Evolutionary conservation across 2,888 invertebrate species (phyloP).

Genomic region (Thera britannica): DNA sequence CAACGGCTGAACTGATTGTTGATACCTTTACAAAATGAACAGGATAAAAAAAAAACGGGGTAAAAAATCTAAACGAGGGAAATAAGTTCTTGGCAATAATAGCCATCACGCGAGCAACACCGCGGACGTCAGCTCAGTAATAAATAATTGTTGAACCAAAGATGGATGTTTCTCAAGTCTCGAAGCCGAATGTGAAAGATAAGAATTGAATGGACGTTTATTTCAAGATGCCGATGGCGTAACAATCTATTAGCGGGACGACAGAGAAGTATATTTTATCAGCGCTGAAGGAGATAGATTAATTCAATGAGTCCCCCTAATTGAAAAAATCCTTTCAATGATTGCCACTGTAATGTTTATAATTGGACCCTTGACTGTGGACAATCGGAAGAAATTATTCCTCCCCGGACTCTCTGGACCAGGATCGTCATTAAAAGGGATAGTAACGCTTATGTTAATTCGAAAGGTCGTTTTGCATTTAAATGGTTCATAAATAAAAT

Average conservation of each 20-base stretch:
- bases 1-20: no score
- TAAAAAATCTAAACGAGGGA: no score
- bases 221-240: constrained; percentile 39
- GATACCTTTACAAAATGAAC: no score
- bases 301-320: constrained; percentile 68
- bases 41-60: no score
- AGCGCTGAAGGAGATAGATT: constrained; percentile 61
- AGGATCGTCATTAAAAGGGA: constrained; percentile 49
- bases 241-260: constrained; percentile 56
- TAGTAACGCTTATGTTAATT: constrained; percentile 47
- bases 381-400: constrained; percentile 64
- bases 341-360: constrained; percentile 64
- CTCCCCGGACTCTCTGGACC: constrained; percentile 50
- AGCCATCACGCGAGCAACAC: neutral
- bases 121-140: neutral
- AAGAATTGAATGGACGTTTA: constrained; percentile 38
- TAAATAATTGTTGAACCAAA: constrained; percentile 17
- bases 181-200: constrained; percentile 37
- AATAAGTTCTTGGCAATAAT: no score
- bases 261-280: constrained; percentile 63
- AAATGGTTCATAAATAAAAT: constrained; percentile 42
- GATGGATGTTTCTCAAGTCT: constrained; percentile 27
- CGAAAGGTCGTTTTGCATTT: constrained; percentile 34
- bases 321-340: constrained; percentile 71
- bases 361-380: constrained; percentile 68